Evolutionary conservation across 35 echinoderm and acorn worm species (phyloP), one percentile per base, ranked within the genome.

Genomic region (Ophiothrix spiculata): DNA sequence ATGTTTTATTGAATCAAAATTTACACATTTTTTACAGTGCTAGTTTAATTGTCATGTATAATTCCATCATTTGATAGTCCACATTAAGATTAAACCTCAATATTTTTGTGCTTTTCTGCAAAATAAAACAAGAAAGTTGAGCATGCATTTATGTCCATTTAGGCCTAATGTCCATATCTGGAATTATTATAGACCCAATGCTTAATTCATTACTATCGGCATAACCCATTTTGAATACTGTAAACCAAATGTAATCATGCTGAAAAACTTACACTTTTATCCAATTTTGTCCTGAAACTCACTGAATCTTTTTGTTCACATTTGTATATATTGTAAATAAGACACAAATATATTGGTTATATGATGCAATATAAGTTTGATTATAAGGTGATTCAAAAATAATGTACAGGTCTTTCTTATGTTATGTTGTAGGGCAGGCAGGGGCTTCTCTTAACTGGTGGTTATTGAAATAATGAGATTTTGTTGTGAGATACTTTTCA

Each of bases 301-400:
- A 10, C 23, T 69, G 23, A 2, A 12, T 2, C 29, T 69, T 69
- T 10, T 28, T 15, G 60, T 28, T 25, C 1, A 25, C 3, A 15
- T 25, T 69, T 69, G 60, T 69, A 69, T 28, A 69, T 69, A 49
- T 12, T 69, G 60, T 69, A 69, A 69, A 69, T 69, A 69, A 69
- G 4, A 69, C 29, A 15, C 8, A 69, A 69, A 69, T 69, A 15
- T 69, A 12, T 25, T 69, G 60, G 3, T 69, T 15, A 28, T 25
- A 69, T 25, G 60, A 15, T 69, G 60, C 60, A 69, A 69, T 69
- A 69, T 69, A 69, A 69, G 17, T 12, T 28, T 69, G 60, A 25
- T 25, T 12, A 2, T 69, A 69, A 69, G 60, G 29, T 15, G 2
- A n/a, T 25, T 2, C 17, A 69, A 4, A 25, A 69, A 69, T 28